Base-by-base conservation (phyloP, 2,797 vertebrate genomes). In the Eulemur rubriventer region DNA sequence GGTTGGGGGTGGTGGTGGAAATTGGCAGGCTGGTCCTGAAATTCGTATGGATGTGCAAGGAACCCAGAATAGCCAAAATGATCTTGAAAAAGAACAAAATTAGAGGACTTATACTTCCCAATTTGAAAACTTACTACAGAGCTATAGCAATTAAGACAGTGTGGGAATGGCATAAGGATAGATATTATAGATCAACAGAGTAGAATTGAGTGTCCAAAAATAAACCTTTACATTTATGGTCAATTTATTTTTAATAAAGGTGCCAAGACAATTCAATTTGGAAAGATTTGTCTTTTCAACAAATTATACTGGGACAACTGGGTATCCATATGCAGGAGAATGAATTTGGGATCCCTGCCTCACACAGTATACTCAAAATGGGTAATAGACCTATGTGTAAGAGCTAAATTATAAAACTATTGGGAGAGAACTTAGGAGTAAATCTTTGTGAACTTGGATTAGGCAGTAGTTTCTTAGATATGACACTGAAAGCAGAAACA, bases 51-150 rank as follows among this genome's bases (percentile, higher is more conserved):
- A 90, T 95, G 69, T 46, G 0, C 50, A 69, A 75, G 35, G 43
- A 48, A 89, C 46, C 30, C 46, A 16, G 73, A 85, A 85, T 85
- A 93, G 33, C 22, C 41, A 88, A 95, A 91, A 80, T 72, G 92
- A 18, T 59, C 28, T 83, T 86, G 28, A 90, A 86, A 76, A 93
- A 91, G 65, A 91, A 61, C 30, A 96, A 38, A 78, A 69, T 41
- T 79, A 28, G 24, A 89, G 16, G 30, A 92, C 73, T 92, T 38
- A 89, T 1, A 72, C 50, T 65, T 93, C 38, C 59, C 26, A 88
- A 76, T 73, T 88, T 93, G 48, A 93, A 88, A 93, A 79, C 28
- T 88, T 90, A 73, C 33, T 90, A 52, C 59, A 94, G 84, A 92
- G 35, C 82, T 87, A 69, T 4, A 63, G 41, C 82, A 87, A 87